Percentiles rank a stretch among this genome's conserved stretches.
phyloP scores from a whole-genome alignment of 2,888 invertebrate species.

The Drosophila macrospina region DNA sequence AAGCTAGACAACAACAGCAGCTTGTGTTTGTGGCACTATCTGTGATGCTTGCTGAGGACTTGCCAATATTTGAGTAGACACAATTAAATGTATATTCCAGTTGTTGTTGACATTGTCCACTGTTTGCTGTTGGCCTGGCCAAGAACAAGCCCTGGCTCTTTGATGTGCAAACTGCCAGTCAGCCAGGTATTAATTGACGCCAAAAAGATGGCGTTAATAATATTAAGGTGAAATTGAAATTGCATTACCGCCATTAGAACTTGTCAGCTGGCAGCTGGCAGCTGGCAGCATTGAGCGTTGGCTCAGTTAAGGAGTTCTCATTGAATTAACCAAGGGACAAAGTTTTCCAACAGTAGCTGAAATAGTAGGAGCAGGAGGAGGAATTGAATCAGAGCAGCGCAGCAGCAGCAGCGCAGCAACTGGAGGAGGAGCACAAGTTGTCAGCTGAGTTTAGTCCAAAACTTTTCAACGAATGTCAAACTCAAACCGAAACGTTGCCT shows the following conservation, averaged over 20 bases:
- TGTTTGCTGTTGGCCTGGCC: slow-evolving; percentile 37
- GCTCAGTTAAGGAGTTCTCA: slow-evolving; percentile 51
- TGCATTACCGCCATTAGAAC: slow-evolving; percentile 70
- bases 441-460: slow-evolving; percentile 47
- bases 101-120: slow-evolving; percentile 32
- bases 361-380: neutral
- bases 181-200: slow-evolving; percentile 40
- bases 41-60: slow-evolving; percentile 37
- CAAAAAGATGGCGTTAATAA: slow-evolving; percentile 50
- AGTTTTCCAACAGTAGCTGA: slow-evolving; percentile 22
- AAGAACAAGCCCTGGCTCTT: slow-evolving; percentile 31
- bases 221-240: slow-evolving; percentile 71
- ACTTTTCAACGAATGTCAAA: slow-evolving; percentile 56
- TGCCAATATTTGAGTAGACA: slow-evolving; percentile 58
- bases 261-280: slow-evolving; percentile 19
- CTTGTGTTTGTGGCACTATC: slow-evolving; percentile 37
- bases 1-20: slow-evolving; percentile 35
- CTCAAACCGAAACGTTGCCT: slow-evolving; percentile 19
- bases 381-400: neutral
- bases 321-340: slow-evolving; percentile 54
- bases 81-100: slow-evolving; percentile 63
- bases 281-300: slow-evolving; percentile 15
- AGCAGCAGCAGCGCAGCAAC: too few relatives aligned
- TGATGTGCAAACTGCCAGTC: slow-evolving; percentile 33
- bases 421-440: slow-evolving; percentile 21